These are phyloP conservation scores for Sinohyriopsis cumingii DNA, from an alignment of 2,888 invertebrate species.

Conservation along the genomic window DNA sequence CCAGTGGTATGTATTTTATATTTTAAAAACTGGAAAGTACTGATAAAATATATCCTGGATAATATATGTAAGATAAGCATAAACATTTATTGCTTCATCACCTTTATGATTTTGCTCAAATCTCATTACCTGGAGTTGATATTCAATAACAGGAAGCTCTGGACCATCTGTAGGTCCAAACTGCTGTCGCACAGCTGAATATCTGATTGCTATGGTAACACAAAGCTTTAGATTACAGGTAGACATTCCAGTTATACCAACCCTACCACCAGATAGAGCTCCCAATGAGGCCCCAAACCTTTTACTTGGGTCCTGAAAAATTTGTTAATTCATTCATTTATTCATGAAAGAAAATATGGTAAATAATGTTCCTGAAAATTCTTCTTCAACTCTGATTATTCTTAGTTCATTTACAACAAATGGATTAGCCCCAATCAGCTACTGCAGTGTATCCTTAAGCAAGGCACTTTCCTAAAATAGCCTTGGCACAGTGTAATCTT, in stretches of 20 bases:
- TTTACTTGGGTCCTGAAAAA: conserved; percentile 81
- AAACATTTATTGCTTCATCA: not conserved
- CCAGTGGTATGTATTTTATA: no score
- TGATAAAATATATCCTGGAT: no score
- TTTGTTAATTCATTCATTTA: no score
- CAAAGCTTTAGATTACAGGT: conserved; percentile 81
- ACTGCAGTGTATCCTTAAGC: no score
- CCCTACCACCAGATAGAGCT: conserved; percentile 88
- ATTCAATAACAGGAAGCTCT: conserved; percentile 91
- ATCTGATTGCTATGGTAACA: conserved; percentile 86
- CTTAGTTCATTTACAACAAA: no score
- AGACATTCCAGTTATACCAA: conserved; percentile 81
- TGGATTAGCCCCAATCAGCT: no score
- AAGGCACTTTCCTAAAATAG: no score
- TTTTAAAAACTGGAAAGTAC: no score
- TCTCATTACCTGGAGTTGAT: conserved; percentile 85
- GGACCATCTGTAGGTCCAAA: conserved; percentile 82
- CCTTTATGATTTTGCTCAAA: conserved; percentile 51
- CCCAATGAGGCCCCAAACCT: conserved; percentile 88
- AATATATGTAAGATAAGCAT: not conserved
- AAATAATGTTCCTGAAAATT: no score
- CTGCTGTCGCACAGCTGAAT: conserved; percentile 89
- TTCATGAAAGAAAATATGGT: no score
- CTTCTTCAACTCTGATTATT: no score
- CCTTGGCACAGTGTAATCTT: no score